Conservation (phyloP, 2,888 invertebrate genomes). For the Geophilus truncorum region DNA sequence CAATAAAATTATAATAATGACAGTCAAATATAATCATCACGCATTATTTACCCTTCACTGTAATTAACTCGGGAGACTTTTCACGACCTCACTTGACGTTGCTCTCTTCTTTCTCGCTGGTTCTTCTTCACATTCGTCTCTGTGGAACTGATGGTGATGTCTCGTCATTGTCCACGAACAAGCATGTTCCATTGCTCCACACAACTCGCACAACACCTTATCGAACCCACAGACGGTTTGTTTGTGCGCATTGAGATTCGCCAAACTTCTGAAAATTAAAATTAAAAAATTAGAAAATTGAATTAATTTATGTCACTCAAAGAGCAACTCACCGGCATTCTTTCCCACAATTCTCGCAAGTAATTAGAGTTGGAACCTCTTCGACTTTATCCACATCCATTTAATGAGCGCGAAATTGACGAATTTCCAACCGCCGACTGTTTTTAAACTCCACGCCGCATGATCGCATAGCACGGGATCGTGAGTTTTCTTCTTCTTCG, state of each 20-base stretch:
- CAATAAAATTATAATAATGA: too few species aligned
- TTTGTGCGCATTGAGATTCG: neutral
- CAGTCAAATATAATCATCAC: too few species aligned
- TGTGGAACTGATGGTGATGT: neutral
- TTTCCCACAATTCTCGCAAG: slow-evolving; percentile 6
- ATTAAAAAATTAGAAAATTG: neutral
- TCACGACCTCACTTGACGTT: too few species aligned
- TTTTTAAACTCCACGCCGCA: slow-evolving; percentile 20
- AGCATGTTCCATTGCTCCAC: neutral
- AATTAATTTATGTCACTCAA: neutral
- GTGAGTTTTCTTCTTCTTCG: neutral
- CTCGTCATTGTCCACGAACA: neutral
- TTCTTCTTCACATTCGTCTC: neutral
- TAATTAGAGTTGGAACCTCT: neutral
- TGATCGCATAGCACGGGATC: neutral
- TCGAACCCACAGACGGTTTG: neutral
- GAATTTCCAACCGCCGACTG: neutral
- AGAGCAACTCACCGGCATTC: neutral
- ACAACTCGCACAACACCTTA: neutral
- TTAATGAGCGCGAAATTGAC: neutral
- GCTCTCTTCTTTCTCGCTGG: too few species aligned
- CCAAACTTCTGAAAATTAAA: neutral
- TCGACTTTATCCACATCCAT: neutral
- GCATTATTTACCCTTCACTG: too few species aligned
- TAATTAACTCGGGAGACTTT: too few species aligned